Conservation (phyloP, 2,888 invertebrate species). For the Phyto melanocephala region DNA sequence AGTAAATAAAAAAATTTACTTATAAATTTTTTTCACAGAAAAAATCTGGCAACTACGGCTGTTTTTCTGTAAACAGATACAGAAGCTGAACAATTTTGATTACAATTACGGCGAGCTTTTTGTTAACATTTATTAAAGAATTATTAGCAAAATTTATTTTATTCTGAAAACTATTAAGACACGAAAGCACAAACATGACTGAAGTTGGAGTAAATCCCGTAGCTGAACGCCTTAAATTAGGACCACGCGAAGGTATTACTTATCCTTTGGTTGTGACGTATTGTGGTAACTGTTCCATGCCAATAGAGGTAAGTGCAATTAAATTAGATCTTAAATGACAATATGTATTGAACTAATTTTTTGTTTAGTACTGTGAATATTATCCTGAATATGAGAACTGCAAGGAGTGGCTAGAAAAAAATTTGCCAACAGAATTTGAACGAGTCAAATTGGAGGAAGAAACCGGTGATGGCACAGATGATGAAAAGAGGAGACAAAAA, state of each 20-base stretch:
- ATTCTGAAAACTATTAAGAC: background rate
- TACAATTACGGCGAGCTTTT: background rate
- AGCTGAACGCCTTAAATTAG: constrained; percentile 81
- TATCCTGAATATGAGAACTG: constrained; percentile 99
- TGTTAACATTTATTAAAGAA: background rate
- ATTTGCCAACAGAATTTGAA: constrained; percentile 95
- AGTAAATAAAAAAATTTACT: too few relatives aligned
- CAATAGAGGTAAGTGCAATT: constrained; percentile 86
- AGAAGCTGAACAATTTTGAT: background rate
- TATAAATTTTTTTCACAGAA: too few relatives aligned
- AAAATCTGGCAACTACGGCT: too few relatives aligned
- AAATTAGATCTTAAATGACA: background rate
- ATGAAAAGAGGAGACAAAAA: constrained; percentile 97
- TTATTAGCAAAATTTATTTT: constrained; percentile 10
- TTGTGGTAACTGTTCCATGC: constrained; percentile 96
- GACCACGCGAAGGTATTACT: constrained; percentile 85
- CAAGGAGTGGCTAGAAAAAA: constrained; percentile 96
- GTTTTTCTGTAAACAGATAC: background rate
- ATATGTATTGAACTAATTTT: too few relatives aligned
- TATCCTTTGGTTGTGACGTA: constrained; percentile 93
- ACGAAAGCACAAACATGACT: constrained; percentile 80
- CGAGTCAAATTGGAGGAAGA: constrained; percentile 84
- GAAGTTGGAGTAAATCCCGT: constrained; percentile 81
- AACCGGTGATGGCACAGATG: constrained; percentile 85
- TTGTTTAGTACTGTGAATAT: constrained; percentile 94